Base-by-base conservation (phyloP, 2,113 vertebrate species). In the Serinus canaria region DNA sequence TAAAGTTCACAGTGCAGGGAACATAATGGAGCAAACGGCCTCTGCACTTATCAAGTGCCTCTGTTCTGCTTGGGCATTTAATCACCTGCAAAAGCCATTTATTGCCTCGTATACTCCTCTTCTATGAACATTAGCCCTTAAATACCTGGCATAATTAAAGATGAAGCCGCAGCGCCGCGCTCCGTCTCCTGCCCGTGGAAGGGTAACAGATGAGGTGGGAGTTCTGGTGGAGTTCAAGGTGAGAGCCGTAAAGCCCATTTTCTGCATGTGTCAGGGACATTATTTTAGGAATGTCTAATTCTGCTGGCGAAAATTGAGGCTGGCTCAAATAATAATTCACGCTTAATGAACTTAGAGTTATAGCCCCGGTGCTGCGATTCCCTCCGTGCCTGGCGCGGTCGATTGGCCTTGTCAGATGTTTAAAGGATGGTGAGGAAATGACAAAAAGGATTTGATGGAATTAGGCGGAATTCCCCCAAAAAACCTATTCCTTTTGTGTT, bases 241-340 rank as follows among this genome's bases (percentile, higher is more conserved):
- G 92, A 98, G 96, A 92, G 85, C 86, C 15, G 85, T 92, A 95
- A 96, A 98, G 97, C 94, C 75, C 76, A 78, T 97, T 97, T 97
- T 96, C 96, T 96, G 92, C 96, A 69, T 90, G 95, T 95, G 95
- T 97, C 95, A 97, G 96, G 87, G 81, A 97, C 93, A 88, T 97
- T 97, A 97, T 97, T 97, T 97, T 96, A 97, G 95, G 95, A 97
- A 94, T 96, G 92, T 88, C 77, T 80, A 59, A 90, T 96, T 97
- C 96, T 92, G 96, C 95, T 74, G 83, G 87, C 4, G 83, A 93
- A 98, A 98, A 96, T 93, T 87, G 97, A 97, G 86, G 87, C 95
- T 87, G 89, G 96, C 96, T 97, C 97, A 87, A 98, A 95, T 92
- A 86, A 95, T 98, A 96, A 97, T 97, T 98, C 97, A 97, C 91